These are phyloP conservation scores for Callyntrura sp. DNA, from an alignment of 2,888 invertebrate species.

Conservation along the genomic window DNA sequence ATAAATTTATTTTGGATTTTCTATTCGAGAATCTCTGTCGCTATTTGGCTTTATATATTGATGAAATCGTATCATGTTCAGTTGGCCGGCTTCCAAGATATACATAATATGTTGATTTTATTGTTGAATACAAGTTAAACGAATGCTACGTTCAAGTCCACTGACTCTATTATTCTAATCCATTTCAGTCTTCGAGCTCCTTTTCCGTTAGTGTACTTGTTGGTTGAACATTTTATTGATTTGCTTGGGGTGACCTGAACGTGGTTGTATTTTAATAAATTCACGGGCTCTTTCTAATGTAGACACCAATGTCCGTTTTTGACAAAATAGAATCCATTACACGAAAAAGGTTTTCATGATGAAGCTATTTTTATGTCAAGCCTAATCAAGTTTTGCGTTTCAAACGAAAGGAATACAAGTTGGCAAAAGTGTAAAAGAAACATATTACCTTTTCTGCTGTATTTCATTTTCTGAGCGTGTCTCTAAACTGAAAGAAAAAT, in stretches of 20 bases:
- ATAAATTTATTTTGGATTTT: neutral
- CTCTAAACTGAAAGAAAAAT: too few species aligned
- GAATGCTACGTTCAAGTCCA: neutral
- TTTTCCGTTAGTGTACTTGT: constrained; percentile 20
- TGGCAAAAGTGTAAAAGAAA: too few species aligned
- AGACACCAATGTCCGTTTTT: too few species aligned
- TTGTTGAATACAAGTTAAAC: constrained; percentile 10
- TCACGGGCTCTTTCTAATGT: neutral
- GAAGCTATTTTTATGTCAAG: too few species aligned
- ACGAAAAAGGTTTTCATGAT: neutral
- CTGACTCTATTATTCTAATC: neutral
- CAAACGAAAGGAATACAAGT: too few species aligned
- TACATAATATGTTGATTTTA: constrained; percentile 19
- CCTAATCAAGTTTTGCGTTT: too few species aligned
- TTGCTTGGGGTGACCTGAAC: neutral
- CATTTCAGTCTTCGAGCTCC: neutral
- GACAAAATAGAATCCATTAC: neutral
- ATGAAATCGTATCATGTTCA: neutral
- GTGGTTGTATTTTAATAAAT: neutral
- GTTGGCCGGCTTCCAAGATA: constrained; percentile 19
- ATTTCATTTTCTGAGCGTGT: too few species aligned
- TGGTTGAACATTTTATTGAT: constrained; percentile 19
- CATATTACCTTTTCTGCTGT: too few species aligned
- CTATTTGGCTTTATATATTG: neutral
- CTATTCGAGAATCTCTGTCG: neutral